Evolutionary conservation across 2,113 vertebrate species (phyloP), one percentile per base, ranked within the genome.

Genomic region (Dromiciops gliroides): DNA sequence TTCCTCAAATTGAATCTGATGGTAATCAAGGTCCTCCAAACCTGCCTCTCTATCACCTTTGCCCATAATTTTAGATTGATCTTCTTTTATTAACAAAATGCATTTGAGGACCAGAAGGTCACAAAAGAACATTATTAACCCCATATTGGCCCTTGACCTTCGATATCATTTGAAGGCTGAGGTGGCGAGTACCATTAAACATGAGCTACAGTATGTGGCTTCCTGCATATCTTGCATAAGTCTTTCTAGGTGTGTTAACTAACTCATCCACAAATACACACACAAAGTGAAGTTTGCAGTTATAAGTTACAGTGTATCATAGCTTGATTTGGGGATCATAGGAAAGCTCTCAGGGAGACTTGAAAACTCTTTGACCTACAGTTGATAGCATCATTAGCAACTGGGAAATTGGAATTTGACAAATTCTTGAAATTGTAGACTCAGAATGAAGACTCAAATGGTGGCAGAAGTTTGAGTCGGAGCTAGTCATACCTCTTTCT

Each of bases 1-100:
- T 89, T 95, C 92, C 95, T 90, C 26, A 95, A 94, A 48, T 7
- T 25, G 24, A 94, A 95, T 31, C 90, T 48, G 94, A 93, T 92
- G 88, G 60, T 94, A 53, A 94, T 53, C 26, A 83, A 94, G 51
- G 11, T 3, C 11, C 51, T n/a, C 3, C 19, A 93, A 23, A 88
- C 28, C 89, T 47, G 52, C 19, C 91, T 93, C 91, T 93, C 24
- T 7, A 53, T 50, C 60, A 24, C 1, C 14, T 51, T 93, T 94
- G 91, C 7, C 37, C 67, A 53, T 47, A 16, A 83, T 89, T 83
- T 83, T 94, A 50, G 19, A 83, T 83, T 90, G 4, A 75, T 94
- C 83, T 56, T 94, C 3, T 28, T 96, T 67, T 91, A 90, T 90
- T 91, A 89, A 92, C 26, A 94, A 92, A 94, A 91, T 92, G 22